Evolutionary conservation across 2,888 invertebrate genomes (phyloP), one percentile per base, ranked within the genome.

Genomic region (Nomada lathburiana): DNA sequence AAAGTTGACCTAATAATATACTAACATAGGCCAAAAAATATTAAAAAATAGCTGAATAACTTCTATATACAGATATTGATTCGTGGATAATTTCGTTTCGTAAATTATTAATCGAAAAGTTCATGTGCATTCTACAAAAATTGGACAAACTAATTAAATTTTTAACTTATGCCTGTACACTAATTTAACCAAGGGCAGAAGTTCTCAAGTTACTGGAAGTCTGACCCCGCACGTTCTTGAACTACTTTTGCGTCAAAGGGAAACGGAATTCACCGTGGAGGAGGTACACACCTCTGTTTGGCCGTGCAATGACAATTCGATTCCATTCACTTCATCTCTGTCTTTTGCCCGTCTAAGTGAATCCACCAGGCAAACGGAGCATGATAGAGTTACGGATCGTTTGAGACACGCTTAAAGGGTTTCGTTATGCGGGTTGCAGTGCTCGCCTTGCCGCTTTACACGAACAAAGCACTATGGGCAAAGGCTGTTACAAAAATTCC

Each of bases 251-350:
- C 50, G 13, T 73, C 79, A 84, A 84, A 80, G 83, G 60, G 47
- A 76, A 59, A 62, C 36, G 53, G 42, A 72, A 63, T 70, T 42
- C 52, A 53, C 65, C 60, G 23, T 9, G 9, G 42, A 63, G 63
- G 11, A 52, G 60, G 62, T 52, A 55, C 65, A 67, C 57, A 64
- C 80, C 55, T 77, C 80, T 80, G 80, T 80, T 84, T 84, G 84
- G 83, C 83, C 80, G 74, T 84, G 70, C 80, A 67, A 83, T 80
- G 84, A 80, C 84, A 84, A 84, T 80, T 84, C 84, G 84, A 84
- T 84, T 83, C 80, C 59, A 71, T 75, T 83, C 83, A 57, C 72
- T 72, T 62, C 74, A 63, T 69, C 68, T 60, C 52, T 29, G 71
- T 57, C 75, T 74, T 60, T 62, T 64, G 23, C 11, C 47, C 50